phyloP scores from a whole-genome alignment of 1,140 invertebrate genomes.

The Trichonephila clavipes region DNA sequence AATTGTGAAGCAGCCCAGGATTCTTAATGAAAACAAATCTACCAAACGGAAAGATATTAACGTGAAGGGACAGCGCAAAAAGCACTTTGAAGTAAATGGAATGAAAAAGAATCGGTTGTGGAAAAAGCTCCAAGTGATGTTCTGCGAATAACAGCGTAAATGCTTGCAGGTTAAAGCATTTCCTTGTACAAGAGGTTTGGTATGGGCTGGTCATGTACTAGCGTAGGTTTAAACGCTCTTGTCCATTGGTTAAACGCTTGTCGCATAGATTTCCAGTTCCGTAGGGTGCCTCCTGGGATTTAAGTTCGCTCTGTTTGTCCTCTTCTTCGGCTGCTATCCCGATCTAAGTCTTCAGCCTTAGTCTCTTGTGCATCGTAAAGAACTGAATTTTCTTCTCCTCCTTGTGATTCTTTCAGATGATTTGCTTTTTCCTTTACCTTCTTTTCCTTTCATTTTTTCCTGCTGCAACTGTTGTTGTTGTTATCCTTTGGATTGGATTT shows the following conservation, averaged over 20 bases:
- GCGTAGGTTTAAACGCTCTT: conserved; percentile 68
- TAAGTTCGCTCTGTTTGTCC: conserved; percentile 66
- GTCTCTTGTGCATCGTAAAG: conserved; percentile 74
- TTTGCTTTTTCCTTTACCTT: conserved; percentile 66
- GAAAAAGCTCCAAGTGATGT: conserved; percentile 42
- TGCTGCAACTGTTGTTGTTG: background rate
- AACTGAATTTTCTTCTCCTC: conserved; percentile 72
- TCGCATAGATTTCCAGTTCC: conserved; percentile 66
- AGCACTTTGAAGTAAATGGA: conserved; percentile 73
- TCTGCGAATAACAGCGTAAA: conserved; percentile 67
- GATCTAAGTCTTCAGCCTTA: conserved; percentile 56
- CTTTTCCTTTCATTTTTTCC: conserved; percentile 39
- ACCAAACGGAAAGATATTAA: conserved; percentile 72
- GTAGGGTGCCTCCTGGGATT: conserved; percentile 6
- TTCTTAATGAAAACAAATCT: conserved; percentile 76
- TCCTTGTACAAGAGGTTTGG: conserved; percentile 75
- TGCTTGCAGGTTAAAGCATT: conserved; percentile 75
- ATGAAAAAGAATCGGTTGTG: conserved; percentile 71
- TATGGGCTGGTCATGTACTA: conserved; percentile 72
- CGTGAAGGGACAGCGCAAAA: conserved; percentile 60
- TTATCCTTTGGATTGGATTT: conserved; percentile 54
- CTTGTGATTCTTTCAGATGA: conserved; percentile 71
- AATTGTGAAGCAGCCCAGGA: conserved; percentile 44
- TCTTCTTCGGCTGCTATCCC: conserved; percentile 49
- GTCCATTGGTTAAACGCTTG: conserved; percentile 75